Evolutionary conservation across 2,113 vertebrate species (phyloP), one percentile per base, ranked within the genome.

Genomic region (Syrmaticus mikado): DNA sequence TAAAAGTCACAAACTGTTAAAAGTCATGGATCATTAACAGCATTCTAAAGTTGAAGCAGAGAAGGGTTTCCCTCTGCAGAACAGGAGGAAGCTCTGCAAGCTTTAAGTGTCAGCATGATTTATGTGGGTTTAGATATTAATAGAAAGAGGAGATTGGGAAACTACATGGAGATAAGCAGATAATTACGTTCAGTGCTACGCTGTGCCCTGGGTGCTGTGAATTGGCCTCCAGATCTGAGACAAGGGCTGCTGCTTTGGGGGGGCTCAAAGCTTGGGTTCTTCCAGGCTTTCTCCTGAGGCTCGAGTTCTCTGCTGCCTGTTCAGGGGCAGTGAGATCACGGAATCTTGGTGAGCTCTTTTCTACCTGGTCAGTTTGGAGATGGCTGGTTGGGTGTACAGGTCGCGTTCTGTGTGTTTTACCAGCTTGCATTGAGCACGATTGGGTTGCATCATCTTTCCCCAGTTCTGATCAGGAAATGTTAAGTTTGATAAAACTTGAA

Each of bases 341-440:
- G 48, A 50, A 50, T 25, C 40, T 38, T 27, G 48, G 61, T 34
- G 4, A 19, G 28, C 4, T 48, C 25, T 62, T 48, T 11, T 14
- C 61, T 28, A 3, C 30, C 10, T 70, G 3, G 22, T 55, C 45
- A 22, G 20, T 13, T 45, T 8, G 25, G 36, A 52, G 58, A 13
- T 0, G 2, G 15, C 6, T 19, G 14, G 40, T 11, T 36, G 38
- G 2, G 4, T 45, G 28, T 12, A 13, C 1, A 48, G 30, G 25
- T 1, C 10, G 11, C 19, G 3, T 58, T 36, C 68, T 15, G 12
- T 38, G 7, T 13, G 0, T 65, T 22, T 22, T n/a, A 55, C 34
- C 46, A 12, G 28, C 41, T 66, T 46, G 32, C 2, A 0, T 8
- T 16, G 53, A 9, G 21, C 30, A 3, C 3, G 48, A 5, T 36